Evolutionary conservation across 2,113 vertebrate species (phyloP).

Genomic region (Numenius arquata): DNA sequence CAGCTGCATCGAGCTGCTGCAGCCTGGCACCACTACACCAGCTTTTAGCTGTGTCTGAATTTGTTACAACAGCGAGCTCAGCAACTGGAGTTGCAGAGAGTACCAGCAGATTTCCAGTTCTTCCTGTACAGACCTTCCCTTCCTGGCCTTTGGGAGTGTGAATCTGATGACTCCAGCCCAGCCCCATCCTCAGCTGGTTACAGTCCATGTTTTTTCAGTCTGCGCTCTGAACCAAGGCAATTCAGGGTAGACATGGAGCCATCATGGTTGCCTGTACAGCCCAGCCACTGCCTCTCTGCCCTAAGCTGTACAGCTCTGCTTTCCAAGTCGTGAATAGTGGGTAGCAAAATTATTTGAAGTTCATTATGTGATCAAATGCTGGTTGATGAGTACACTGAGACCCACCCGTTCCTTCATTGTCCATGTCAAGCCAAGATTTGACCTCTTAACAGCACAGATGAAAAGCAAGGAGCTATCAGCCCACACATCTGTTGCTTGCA

Average conservation of each 20-base stretch:
- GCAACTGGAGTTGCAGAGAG: neutral
- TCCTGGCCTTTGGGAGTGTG: neutral
- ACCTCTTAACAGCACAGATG: neutral
- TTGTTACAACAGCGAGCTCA: neutral
- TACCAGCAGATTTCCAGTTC: neutral
- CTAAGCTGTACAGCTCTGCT: neutral
- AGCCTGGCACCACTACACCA: neutral
- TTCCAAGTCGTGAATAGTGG: neutral
- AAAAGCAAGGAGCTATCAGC: neutral
- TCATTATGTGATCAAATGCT: neutral
- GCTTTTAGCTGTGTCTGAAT: neutral
- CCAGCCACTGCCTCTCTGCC: neutral
- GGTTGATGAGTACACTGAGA: neutral
- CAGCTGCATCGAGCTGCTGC: neutral
- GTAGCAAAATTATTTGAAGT: neutral
- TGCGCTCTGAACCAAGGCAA: neutral
- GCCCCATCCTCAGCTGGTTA: neutral
- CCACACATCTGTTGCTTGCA: neutral
- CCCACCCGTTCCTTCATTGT: neutral
- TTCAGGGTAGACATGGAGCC: neutral
- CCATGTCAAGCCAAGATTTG: neutral
- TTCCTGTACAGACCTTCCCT: neutral
- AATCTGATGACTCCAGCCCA: neutral
- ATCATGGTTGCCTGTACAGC: accelerated
- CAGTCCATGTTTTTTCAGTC: neutral